A percentile compares a stretch with the other conserved stretches of the same genome.
Evolutionary conservation across 2,113 vertebrate species (phyloP).

Genomic region (Neoarius graeffei): DNA sequence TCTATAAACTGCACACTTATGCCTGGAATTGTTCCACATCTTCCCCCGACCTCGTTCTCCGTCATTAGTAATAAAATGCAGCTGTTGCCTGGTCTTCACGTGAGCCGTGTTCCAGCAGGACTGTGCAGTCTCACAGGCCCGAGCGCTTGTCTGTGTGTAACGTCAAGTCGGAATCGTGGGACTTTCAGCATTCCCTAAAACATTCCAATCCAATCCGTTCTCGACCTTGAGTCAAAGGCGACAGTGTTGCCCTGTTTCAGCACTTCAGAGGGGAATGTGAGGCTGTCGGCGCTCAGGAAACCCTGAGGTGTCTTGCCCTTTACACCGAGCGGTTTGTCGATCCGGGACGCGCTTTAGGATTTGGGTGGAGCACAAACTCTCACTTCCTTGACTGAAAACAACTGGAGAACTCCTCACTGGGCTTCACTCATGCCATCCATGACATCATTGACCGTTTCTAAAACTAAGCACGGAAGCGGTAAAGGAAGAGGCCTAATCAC

Average conservation of each 20-base stretch:
- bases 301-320: neutral
- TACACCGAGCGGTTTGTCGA: neutral
- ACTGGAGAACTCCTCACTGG: neutral
- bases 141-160: no score
- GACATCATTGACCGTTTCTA: neutral
- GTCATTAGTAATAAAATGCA: neutral
- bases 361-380: no score
- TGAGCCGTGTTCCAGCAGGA: neutral
- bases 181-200: neutral
- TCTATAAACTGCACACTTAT: conserved; percentile 12
- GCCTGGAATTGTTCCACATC: neutral
- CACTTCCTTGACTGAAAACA: neutral
- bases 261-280: neutral
- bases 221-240: neutral
- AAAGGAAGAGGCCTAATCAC: neutral
- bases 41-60: neutral
- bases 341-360: neutral
- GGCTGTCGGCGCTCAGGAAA: neutral
- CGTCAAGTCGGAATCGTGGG: neutral
- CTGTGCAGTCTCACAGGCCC: neutral
- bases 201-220: neutral
- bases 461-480: neutral
- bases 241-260: neutral
- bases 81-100: conserved; percentile 1
- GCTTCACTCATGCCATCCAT: neutral